These are phyloP conservation scores for Plodia interpunctella DNA, from an alignment of 1,140 invertebrate species.

Conservation along the genomic window DNA sequence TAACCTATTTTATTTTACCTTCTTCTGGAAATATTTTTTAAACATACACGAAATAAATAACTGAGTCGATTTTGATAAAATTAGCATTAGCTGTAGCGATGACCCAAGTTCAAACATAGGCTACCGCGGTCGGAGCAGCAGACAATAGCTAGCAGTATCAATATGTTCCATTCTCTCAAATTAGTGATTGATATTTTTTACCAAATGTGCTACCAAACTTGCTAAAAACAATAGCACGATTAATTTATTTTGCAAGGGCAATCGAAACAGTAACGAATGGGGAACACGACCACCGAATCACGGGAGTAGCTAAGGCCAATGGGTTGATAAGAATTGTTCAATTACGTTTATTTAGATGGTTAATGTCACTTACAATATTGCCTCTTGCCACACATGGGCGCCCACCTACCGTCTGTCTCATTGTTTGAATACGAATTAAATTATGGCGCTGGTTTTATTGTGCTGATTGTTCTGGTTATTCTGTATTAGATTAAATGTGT, in stretches of 20 bases:
- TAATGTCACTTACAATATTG: constrained; percentile 60
- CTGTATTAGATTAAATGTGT: background rate
- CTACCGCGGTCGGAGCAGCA: too few relatives aligned
- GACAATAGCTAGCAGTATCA: too few relatives aligned
- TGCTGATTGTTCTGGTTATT: background rate
- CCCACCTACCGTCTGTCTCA: constrained; percentile 15
- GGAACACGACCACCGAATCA: background rate
- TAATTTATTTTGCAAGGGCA: background rate
- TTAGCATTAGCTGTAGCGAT: too few relatives aligned
- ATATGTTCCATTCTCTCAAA: too few relatives aligned
- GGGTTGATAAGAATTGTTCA: constrained; percentile 64
- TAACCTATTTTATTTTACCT: too few relatives aligned
- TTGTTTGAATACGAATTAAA: constrained; percentile 12
- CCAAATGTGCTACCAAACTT: too few relatives aligned
- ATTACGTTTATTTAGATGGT: constrained; percentile 65
- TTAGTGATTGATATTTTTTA: too few relatives aligned
- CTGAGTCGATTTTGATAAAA: too few relatives aligned
- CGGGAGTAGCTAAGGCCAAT: constrained; percentile 53
- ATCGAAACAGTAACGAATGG: background rate
- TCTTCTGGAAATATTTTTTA: too few relatives aligned
- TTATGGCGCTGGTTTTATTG: constrained; percentile 10
- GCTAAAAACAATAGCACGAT: too few relatives aligned
- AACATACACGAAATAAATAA: too few relatives aligned
- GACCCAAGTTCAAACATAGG: too few relatives aligned
- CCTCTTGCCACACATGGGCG: constrained; percentile 36